A percentile compares a stretch with the other conserved stretches of the same genome.
Conservation (phyloP, 2,113 vertebrate genomes). For the Mastomys coucha region DNA sequence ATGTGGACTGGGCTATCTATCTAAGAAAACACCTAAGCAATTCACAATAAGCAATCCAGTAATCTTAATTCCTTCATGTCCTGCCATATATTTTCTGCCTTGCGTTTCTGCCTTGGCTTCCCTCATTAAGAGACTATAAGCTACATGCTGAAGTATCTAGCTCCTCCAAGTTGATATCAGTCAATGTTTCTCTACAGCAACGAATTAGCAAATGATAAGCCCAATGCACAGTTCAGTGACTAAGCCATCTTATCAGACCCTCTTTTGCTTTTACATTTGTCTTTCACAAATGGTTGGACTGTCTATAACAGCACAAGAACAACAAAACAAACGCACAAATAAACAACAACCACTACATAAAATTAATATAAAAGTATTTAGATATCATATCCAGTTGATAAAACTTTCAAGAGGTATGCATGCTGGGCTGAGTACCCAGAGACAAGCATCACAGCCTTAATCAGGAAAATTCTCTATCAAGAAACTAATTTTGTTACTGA, state of each 20-base stretch:
- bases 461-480: not conserved
- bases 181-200: not conserved
- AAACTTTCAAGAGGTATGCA: not conserved
- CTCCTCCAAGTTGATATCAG: not conserved
- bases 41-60: not conserved
- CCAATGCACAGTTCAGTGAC: not conserved
- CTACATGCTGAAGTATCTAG: not conserved
- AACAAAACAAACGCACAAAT: not conserved
- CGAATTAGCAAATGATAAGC: not conserved
- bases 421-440: not conserved
- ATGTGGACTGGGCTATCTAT: not conserved
- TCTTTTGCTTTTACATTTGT: not conserved
- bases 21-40: not conserved
- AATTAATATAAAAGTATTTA: not conserved
- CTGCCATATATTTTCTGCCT: not conserved
- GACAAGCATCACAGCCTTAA: not conserved
- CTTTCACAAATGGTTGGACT: not conserved
- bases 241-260: not conserved
- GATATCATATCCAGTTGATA: not conserved
- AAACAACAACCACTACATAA: not conserved
- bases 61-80: not conserved
- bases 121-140: not conserved
- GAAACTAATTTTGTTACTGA: not conserved
- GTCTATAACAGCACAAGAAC: not conserved
- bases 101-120: not conserved